These are phyloP conservation scores for Pangasius mekongensis DNA, from an alignment of 2,797 vertebrate species.

Conservation along the genomic window DNA sequence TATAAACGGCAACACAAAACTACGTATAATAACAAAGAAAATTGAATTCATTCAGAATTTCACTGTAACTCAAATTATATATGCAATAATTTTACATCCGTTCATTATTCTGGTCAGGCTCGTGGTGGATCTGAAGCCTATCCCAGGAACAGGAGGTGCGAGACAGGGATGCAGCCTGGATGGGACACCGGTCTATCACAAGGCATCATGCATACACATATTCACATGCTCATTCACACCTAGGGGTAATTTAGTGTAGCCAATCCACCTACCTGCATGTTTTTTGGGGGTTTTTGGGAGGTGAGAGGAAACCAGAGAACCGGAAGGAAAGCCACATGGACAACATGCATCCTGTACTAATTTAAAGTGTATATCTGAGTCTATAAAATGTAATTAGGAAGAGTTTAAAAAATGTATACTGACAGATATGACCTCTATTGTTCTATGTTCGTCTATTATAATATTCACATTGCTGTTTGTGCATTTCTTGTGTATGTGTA, in stretches of 20 bases:
- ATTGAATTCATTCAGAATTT: neutral
- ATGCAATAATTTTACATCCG: neutral
- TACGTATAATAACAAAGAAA: neutral
- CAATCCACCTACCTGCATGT: neutral
- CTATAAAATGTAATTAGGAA: neutral
- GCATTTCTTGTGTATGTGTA: slow-evolving; percentile 6
- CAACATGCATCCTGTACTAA: neutral
- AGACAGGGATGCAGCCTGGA: neutral
- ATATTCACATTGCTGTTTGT: neutral
- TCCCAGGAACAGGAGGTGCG: neutral
- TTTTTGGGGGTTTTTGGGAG: neutral
- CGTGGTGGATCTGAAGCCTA: neutral
- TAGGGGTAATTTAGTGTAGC: too few species aligned
- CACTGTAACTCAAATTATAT: neutral
- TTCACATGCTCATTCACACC: neutral
- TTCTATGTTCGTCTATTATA: neutral
- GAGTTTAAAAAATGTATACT: neutral
- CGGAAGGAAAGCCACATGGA: neutral
- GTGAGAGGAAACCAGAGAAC: neutral
- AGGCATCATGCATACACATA: neutral
- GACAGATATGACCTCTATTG: neutral
- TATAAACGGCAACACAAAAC: neutral
- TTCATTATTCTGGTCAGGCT: neutral
- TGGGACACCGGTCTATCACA: neutral
- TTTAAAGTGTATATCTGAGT: neutral